phyloP scores from a whole-genome alignment of 2,113 vertebrate species.

The Silurus meridionalis region DNA sequence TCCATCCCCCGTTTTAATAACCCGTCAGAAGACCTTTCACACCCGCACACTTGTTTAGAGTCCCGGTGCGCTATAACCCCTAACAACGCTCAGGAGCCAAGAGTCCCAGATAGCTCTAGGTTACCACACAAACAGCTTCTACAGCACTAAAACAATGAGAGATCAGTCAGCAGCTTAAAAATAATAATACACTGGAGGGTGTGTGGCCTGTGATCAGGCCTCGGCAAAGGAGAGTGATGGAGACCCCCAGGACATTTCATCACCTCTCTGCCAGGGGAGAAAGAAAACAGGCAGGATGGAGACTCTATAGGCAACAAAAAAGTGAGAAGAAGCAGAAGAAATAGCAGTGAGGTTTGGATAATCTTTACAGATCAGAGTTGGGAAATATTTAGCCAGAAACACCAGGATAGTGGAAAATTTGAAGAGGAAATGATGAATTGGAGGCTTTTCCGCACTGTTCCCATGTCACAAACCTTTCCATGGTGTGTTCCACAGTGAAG shows the following conservation, averaged over 20 bases:
- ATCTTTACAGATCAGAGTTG: not conserved
- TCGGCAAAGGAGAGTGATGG: slow-evolving; percentile 7
- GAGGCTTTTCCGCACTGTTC: not conserved
- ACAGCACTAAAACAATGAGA: slow-evolving; percentile 46
- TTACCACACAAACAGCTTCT: slow-evolving; percentile 46
- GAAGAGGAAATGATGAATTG: not conserved
- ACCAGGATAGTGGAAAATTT: not conserved
- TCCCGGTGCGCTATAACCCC: slow-evolving; percentile 40
- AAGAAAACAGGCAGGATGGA: slow-evolving; percentile 9
- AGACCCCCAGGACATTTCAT: slow-evolving; percentile 42
- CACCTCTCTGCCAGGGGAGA: slow-evolving; percentile 23
- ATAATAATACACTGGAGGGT: slow-evolving; percentile 33
- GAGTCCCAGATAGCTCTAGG: slow-evolving; percentile 30
- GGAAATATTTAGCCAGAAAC: not conserved
- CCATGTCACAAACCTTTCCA: not conserved
- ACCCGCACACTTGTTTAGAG: slow-evolving; percentile 15
- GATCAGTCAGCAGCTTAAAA: slow-evolving; percentile 41
- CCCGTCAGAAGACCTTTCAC: slow-evolving; percentile 31
- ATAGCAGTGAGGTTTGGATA: too few species aligned
- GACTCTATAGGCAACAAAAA: not conserved
- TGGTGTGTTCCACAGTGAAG: not conserved
- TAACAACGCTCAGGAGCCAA: slow-evolving; percentile 30
- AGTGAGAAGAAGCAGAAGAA: not conserved
- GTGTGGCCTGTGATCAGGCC: slow-evolving; percentile 12
- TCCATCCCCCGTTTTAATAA: slow-evolving; percentile 23